Percentiles rank a stretch among this genome's conserved stretches.
These are phyloP conservation scores for Genyomyrus donnyi DNA, from an alignment of 2,113 vertebrate species.

Conservation along the genomic window DNA sequence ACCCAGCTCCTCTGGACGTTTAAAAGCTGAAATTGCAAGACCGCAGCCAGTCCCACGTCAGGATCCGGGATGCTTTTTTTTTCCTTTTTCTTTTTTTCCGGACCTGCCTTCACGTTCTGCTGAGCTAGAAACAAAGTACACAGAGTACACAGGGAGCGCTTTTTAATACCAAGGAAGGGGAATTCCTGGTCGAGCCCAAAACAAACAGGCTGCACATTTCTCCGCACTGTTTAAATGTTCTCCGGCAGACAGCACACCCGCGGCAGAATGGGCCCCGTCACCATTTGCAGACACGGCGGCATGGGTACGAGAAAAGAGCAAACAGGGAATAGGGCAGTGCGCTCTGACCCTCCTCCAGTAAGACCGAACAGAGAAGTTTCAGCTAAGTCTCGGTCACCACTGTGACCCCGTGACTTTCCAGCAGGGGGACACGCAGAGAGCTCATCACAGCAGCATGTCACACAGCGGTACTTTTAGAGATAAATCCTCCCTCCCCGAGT, in stretches of 20 bases:
- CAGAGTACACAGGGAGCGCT: conserved; percentile 45
- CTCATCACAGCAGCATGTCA: conserved; percentile 53
- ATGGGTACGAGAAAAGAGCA: conserved; percentile 31
- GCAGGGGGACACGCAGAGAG: neutral
- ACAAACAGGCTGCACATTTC: conserved; percentile 55
- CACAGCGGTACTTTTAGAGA: conserved; percentile 57
- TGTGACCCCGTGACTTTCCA: too few species aligned
- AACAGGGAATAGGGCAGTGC: neutral
- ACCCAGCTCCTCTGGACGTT: conserved; percentile 42
- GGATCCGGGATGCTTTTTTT: conserved; percentile 48
- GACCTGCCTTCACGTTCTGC: conserved; percentile 56
- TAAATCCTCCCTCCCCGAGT: conserved; percentile 22
- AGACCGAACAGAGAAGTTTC: neutral
- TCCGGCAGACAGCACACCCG: conserved; percentile 29
- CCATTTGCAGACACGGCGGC: conserved; percentile 29
- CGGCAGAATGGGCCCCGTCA: conserved; percentile 27
- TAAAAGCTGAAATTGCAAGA: conserved; percentile 46
- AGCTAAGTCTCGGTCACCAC: neutral
- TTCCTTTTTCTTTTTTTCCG: conserved; percentile 31
- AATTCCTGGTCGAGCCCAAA: conserved; percentile 57
- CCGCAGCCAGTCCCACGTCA: conserved; percentile 56
- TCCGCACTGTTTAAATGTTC: conserved; percentile 54
- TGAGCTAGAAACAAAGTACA: conserved; percentile 63
- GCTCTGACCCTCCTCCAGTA: conserved; percentile 19
- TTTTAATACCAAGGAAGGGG: conserved; percentile 57